Evolutionary conservation across 1,140 invertebrate species (phyloP).

Genomic region (Drosophila micromelanica): DNA sequence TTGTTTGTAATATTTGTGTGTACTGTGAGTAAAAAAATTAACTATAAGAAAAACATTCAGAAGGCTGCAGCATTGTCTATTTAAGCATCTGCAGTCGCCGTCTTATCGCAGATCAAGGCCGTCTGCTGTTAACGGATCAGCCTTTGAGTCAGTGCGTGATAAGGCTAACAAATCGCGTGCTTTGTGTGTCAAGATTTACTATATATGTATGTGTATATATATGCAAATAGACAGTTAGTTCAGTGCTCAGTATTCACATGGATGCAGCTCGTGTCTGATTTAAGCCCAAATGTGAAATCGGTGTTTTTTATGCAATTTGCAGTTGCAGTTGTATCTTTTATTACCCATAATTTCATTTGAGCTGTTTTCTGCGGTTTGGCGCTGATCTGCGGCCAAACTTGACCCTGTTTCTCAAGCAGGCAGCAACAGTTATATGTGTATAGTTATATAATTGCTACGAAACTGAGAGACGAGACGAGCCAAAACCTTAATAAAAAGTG

Average conservation of each 20-base stretch:
- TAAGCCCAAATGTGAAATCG: constrained; percentile 5
- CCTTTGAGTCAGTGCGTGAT: constrained; percentile 24
- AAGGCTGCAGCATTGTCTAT: constrained; percentile 3
- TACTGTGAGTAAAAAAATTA: constrained; percentile 23
- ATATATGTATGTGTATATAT: neutral
- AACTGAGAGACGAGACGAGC: constrained; percentile 33
- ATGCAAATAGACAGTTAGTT: no score
- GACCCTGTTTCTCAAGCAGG: constrained; percentile 69
- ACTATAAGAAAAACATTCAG: neutral
- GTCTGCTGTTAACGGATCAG: constrained; percentile 27
- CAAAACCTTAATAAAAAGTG: constrained; percentile 60
- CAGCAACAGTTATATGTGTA: constrained; percentile 25
- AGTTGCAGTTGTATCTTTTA: constrained; percentile 37
- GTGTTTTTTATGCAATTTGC: constrained; percentile 29
- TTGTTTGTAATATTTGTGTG: constrained; percentile 7
- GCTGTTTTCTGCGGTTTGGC: constrained; percentile 52
- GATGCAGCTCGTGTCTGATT: no score
- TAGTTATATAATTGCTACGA: constrained; percentile 71
- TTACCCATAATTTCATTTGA: constrained; percentile 44
- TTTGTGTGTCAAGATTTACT: constrained; percentile 3
- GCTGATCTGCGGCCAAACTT: constrained; percentile 66
- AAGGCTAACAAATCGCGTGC: constrained; percentile 33
- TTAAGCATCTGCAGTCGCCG: no score
- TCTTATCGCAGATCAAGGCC: constrained; percentile 48
- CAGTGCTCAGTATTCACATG: no score